phyloP scores from a whole-genome alignment of 2,888 invertebrate genomes.

The Habrosyne pyritoides region DNA sequence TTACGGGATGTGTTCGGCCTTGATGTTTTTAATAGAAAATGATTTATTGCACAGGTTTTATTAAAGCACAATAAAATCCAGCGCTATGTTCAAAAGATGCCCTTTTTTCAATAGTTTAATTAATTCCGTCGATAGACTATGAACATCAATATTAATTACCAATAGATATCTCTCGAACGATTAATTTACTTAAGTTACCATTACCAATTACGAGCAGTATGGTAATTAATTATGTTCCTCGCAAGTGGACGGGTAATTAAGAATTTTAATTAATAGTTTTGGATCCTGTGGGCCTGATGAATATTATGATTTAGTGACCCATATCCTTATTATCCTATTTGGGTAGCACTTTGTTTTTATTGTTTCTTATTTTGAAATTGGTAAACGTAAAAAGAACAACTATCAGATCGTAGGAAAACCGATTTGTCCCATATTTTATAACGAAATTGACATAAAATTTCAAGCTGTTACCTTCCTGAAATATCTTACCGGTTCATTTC shows the following conservation, averaged over 20 bases:
- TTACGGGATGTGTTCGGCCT: conserved; percentile 16
- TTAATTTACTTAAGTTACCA: conserved; percentile 45
- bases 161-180: conserved; percentile 31
- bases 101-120: background rate
- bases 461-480: no score
- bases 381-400: no score
- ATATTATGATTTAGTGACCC: background rate
- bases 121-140: background rate
- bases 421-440: no score
- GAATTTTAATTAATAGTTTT: conserved; percentile 49
- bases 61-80: background rate
- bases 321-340: conserved; percentile 3
- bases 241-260: conserved; percentile 38
- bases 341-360: background rate
- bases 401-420: no score
- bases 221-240: conserved; percentile 46
- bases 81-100: background rate
- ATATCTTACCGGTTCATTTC: no score
- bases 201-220: conserved; percentile 40
- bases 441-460: no score
- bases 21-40: conserved; percentile 16
- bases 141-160: conserved; percentile 13
- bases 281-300: conserved; percentile 12
- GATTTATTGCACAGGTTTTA: conserved; percentile 7
- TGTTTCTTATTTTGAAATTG: no score